Conservation (phyloP, 2,888 invertebrate species). For the Euclidia mi region DNA sequence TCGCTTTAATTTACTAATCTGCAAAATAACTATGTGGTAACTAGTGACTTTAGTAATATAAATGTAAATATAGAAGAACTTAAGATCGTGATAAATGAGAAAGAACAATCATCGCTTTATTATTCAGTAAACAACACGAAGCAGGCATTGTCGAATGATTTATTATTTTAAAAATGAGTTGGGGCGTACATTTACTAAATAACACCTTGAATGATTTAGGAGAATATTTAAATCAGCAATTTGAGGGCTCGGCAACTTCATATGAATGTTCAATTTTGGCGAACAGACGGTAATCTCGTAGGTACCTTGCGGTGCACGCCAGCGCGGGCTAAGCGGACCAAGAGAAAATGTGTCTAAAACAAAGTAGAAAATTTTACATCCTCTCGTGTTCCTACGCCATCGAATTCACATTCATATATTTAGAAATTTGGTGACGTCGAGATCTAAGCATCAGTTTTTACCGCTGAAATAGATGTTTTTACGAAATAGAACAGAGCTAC, state of each 20-base stretch:
- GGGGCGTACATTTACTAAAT: constrained; percentile 3
- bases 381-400: constrained; percentile 4
- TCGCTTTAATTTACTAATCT: no score
- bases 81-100: no score
- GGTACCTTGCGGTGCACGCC: background rate
- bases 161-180: constrained; percentile 8
- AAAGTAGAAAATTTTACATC: constrained; percentile 4
- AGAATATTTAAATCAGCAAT: constrained; percentile 18
- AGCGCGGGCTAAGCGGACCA: constrained; percentile 9
- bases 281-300: constrained; percentile 10
- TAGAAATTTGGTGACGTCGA: background rate
- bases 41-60: no score
- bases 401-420: constrained; percentile 5
- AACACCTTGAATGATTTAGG: constrained; percentile 7
- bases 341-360: constrained; percentile 4
- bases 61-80: no score
- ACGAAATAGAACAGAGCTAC: background rate
- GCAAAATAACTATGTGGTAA: no score
- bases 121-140: constrained; percentile 2
- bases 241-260: constrained; percentile 21
- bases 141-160: constrained; percentile 3
- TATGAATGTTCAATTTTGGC: constrained; percentile 24
- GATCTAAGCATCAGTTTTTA: constrained; percentile 5
- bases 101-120: background rate
- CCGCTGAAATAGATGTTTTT: constrained; percentile 1